A percentile compares a stretch with the other conserved stretches of the same genome.
Evolutionary conservation across 2,797 vertebrate genomes (phyloP).

Genomic region (Helostoma temminkii): DNA sequence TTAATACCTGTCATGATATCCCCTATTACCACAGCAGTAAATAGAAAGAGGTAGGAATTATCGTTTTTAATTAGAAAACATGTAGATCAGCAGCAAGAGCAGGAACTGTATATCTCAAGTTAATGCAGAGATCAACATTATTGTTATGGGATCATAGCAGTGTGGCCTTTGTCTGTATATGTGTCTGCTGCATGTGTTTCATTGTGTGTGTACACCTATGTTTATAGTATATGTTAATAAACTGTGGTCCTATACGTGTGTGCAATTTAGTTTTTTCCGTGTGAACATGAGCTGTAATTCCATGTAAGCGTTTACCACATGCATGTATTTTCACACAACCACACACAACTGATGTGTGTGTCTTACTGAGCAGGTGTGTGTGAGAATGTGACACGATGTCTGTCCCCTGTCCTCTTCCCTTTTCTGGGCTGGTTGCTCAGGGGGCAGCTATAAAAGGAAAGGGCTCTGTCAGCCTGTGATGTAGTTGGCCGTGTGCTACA

Average conservation of each 20-base stretch:
- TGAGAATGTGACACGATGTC: constrained; percentile 67
- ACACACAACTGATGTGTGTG: constrained; percentile 21
- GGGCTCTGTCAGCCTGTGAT: constrained; percentile 82
- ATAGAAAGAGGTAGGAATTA: constrained; percentile 65
- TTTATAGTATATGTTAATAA: constrained; percentile 1
- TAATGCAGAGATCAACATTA: constrained; percentile 62
- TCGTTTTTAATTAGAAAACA: constrained; percentile 68
- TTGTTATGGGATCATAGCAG: constrained; percentile 47
- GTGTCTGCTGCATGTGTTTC: too few relatives aligned
- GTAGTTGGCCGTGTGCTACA: constrained; percentile 66
- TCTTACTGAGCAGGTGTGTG: constrained; percentile 59
- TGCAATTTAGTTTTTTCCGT: too few relatives aligned
- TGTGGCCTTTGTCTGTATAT: constrained; percentile 20
- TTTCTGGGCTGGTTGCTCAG: constrained; percentile 84
- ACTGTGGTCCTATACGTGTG: background rate
- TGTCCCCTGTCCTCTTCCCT: constrained; percentile 80
- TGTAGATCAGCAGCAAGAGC: constrained; percentile 63
- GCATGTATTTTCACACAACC: too few relatives aligned
- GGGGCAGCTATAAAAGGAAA: constrained; percentile 85
- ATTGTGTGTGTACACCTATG: constrained; percentile 1
- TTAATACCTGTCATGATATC: constrained; percentile 79
- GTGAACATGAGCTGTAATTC: background rate
- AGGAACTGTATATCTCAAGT: constrained; percentile 66
- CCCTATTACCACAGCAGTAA: constrained; percentile 73
- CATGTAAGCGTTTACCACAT: background rate